Evolutionary conservation across 2,888 invertebrate species (phyloP), one percentile per base, ranked within the genome.

Genomic region (Acanthosoma haemorrhoidale): DNA sequence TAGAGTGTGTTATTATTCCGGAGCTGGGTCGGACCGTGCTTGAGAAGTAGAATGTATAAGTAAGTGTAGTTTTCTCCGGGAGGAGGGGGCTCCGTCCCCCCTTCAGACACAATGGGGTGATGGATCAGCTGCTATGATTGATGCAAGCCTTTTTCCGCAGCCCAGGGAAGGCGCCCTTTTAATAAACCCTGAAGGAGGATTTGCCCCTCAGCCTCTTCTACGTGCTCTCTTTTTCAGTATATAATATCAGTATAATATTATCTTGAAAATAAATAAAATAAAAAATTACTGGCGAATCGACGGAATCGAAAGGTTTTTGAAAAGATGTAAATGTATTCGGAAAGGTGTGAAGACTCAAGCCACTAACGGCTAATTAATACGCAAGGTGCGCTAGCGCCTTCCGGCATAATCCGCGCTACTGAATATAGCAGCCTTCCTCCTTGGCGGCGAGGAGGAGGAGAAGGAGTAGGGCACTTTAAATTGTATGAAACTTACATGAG

Each of bases 401-500:
- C 74, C 72, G 74, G 75, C 75, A 74, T 75, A 75, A 75, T 75
- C 74, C n/a, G n/a, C n/a, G n/a, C n/a, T n/a, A n/a, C n/a, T n/a
- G n/a, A n/a, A n/a, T n/a, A n/a, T n/a, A n/a, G n/a, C n/a, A n/a
- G n/a, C n/a, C 74, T 72, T 75, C 74, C n/a, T 75, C 74, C 72
- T 74, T 71, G 73, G 74, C 51, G 25, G 25, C 29, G 29, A 74
- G 75, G 72, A 70, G 71, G 72, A 70, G 70, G 72, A 71, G 75
- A 76, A 76, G 77, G 77, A 74, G 73, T n/a, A n/a, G n/a, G n/a
- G n/a, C 75, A 81, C 81, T 83, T 83, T 83, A 83, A 83, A 83
- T 82, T 83, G 82, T 83, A 83, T 83, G 83, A 83, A 83, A 83
- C 82, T 83, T 83, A 82, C 82, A 83, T 83, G 83, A 83, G 82